These are phyloP conservation scores for Diorhabda elongata DNA, from an alignment of 1,140 invertebrate species.

Conservation along the genomic window DNA sequence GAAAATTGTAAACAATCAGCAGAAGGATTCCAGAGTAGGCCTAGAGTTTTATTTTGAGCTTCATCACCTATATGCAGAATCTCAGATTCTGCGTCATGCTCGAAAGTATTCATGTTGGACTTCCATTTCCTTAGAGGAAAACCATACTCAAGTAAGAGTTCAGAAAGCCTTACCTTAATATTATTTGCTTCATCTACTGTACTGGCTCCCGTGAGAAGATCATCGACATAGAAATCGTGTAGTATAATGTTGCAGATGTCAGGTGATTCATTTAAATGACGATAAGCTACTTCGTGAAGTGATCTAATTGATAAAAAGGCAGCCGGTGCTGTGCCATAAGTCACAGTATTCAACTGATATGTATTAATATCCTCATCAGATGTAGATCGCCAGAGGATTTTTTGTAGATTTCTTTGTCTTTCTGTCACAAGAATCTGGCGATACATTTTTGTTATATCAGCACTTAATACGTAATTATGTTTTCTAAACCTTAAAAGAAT, in stretches of 20 bases:
- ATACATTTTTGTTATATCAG: conserved; percentile 43
- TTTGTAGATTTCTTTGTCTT: conserved; percentile 42
- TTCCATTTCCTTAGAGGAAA: conserved; percentile 10
- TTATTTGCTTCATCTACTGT: conserved; percentile 27
- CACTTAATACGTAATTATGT: conserved; percentile 27
- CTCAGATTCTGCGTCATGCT: not conserved
- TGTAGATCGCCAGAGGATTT: conserved; percentile 41
- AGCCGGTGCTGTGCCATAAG: conserved; percentile 41
- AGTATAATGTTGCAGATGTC: conserved; percentile 32
- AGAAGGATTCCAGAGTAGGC: not conserved
- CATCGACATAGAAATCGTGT: conserved; percentile 49
- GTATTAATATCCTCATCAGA: conserved; percentile 15
- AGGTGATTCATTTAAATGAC: conserved; percentile 29
- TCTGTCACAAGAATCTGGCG: conserved; percentile 37
- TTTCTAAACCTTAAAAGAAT: conserved; percentile 25
- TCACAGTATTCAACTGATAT: conserved; percentile 40
- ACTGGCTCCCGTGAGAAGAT: conserved; percentile 43
- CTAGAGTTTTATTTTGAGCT: not conserved
- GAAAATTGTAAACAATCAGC: no score
- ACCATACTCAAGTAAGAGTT: not conserved
- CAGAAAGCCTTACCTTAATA: not conserved
- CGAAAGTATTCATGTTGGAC: not conserved
- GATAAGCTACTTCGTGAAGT: not conserved
- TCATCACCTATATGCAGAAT: not conserved
- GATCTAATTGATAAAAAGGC: conserved; percentile 39